phyloP scores from a whole-genome alignment of 2,888 invertebrate genomes.

The Limenitis camilla region DNA sequence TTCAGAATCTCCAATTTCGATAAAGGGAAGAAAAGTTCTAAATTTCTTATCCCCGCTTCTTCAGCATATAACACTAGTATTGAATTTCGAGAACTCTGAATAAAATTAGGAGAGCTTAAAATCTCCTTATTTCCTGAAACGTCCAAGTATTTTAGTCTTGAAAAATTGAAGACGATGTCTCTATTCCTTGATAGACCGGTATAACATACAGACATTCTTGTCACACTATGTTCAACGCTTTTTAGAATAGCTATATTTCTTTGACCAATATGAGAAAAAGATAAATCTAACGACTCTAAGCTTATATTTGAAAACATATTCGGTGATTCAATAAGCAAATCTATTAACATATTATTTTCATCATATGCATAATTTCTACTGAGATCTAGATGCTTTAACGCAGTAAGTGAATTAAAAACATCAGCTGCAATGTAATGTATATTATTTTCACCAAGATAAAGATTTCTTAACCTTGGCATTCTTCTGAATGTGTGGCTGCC shows the following conservation, averaged over 20 bases:
- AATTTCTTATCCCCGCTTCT: conserved; percentile 46
- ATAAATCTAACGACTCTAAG: conserved; percentile 48
- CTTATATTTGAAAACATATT: conserved; percentile 33
- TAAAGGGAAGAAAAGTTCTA: conserved; percentile 52
- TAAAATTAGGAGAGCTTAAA: conserved; percentile 36
- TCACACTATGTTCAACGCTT: conserved; percentile 33
- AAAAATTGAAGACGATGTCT: conserved; percentile 51
- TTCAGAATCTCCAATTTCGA: conserved; percentile 58
- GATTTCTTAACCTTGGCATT: conserved; percentile 55
- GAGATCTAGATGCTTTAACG: conserved; percentile 62
- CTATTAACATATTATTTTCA: conserved; percentile 24
- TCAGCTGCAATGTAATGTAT: conserved; percentile 51
- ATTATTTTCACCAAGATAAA: conserved; percentile 72
- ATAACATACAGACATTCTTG: conserved; percentile 57
- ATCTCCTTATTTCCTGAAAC: conserved; percentile 71
- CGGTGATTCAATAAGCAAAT: conserved; percentile 29
- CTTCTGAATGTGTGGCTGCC: conserved; percentile 54
- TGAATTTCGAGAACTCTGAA: conserved; percentile 56
- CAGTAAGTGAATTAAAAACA: conserved; percentile 39
- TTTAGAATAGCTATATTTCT: conserved; percentile 33
- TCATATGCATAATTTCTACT: conserved; percentile 52
- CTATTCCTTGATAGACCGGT: conserved; percentile 51
- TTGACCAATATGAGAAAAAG: conserved; percentile 37
- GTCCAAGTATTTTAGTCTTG: conserved; percentile 63
- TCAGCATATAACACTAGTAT: conserved; percentile 62